Evolutionary conservation across 2,113 vertebrate species (phyloP).

Genomic region (Parus major): DNA sequence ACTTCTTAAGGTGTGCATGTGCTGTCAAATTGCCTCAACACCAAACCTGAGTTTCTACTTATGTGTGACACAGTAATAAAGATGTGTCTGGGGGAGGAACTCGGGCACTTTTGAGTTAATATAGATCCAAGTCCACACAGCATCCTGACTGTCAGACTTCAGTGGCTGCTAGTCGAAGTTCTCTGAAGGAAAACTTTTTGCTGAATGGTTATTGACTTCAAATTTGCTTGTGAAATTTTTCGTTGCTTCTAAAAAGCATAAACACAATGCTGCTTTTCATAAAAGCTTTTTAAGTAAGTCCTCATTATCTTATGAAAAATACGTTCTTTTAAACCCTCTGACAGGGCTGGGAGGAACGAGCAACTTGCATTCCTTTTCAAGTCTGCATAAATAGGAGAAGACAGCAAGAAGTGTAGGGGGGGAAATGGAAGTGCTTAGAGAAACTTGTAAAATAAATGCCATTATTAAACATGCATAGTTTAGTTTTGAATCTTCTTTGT

Average conservation of each 20-base stretch:
- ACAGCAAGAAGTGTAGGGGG: not conserved
- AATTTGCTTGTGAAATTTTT: not conserved
- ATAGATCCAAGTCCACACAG: not conserved
- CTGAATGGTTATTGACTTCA: not conserved
- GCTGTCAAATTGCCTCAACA: not conserved
- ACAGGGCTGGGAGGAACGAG: not conserved
- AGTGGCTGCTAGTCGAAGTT: not conserved
- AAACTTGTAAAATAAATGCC: not conserved
- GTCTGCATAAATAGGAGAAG: not conserved
- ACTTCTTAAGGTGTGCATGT: not conserved
- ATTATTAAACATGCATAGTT: not conserved
- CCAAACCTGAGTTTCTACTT: not conserved
- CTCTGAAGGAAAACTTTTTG: not conserved
- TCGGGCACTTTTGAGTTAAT: not conserved
- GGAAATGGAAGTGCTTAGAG: not conserved
- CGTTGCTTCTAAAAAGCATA: not conserved
- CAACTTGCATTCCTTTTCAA: not conserved
- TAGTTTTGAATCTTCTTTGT: not conserved
- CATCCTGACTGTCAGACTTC: not conserved
- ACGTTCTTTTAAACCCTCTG: not conserved
- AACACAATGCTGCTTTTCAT: not conserved
- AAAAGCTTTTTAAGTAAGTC: slow-evolving; percentile 10
- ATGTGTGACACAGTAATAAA: not conserved
- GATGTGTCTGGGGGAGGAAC: not conserved
- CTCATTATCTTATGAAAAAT: not conserved